Conservation (phyloP, 2,113 vertebrate genomes). For the Irena cyanogastra region DNA sequence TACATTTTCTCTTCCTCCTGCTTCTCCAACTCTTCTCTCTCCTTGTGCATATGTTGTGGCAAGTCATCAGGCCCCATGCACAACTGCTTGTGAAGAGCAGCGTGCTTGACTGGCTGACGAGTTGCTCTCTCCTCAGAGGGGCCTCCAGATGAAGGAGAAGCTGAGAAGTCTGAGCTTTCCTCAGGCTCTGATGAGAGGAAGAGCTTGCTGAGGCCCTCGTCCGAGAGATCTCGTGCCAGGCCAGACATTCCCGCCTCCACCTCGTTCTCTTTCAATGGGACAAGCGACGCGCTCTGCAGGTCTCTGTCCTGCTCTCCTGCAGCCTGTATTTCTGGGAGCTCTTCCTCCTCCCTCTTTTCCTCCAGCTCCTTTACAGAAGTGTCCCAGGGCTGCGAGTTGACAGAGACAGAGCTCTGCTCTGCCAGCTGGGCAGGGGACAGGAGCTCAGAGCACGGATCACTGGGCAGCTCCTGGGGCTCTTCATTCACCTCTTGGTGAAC, state of each 20-base stretch:
- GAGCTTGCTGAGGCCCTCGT: rapidly evolving
- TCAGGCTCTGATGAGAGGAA: background rate
- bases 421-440: too few relatives aligned
- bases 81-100: too few relatives aligned
- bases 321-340: too few relatives aligned
- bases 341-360: background rate
- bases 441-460: too few relatives aligned
- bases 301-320: background rate
- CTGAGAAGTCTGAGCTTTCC: background rate
- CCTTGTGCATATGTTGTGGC: rapidly evolving
- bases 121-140: background rate
- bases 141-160: background rate
- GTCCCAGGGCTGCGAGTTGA: background rate
- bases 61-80: background rate
- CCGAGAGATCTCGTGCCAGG: too few relatives aligned
- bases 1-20: too few relatives aligned
- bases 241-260: background rate
- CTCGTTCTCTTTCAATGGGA: rapidly evolving
- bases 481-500: too few relatives aligned
- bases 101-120: rapidly evolving
- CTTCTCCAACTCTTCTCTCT: background rate
- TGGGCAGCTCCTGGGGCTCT: too few relatives aligned
- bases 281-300: background rate
- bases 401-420: too few relatives aligned
- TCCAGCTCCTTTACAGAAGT: background rate